Evolutionary conservation across 2,113 vertebrate genomes (phyloP).

Genomic region (Sigmodon hispidus): DNA sequence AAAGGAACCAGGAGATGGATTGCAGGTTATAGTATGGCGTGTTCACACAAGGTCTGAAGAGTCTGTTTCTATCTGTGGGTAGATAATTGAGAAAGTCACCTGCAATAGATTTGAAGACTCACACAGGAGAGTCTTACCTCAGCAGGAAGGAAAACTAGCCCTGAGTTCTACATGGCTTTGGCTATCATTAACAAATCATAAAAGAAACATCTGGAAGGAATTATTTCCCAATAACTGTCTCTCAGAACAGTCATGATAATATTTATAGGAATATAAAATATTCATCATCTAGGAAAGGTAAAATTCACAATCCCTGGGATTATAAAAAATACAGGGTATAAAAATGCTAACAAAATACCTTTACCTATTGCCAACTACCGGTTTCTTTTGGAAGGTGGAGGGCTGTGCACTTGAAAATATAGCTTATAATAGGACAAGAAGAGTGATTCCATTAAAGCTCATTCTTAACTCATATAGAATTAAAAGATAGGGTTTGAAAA

Average conservation of each 20-base stretch:
- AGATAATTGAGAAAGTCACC: neutral
- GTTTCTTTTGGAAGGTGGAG: neutral
- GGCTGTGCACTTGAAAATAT: neutral
- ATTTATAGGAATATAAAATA: slow-evolving; percentile 13
- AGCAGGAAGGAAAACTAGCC: neutral
- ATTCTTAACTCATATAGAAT: neutral
- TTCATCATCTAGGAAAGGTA: neutral
- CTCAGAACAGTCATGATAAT: neutral
- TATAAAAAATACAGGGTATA: neutral
- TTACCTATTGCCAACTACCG: neutral
- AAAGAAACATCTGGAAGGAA: neutral
- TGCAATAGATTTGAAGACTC: neutral
- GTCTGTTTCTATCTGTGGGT: neutral
- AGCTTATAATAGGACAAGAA: neutral
- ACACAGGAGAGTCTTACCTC: neutral
- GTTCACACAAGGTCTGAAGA: neutral
- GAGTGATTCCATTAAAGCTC: neutral
- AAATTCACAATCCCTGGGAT: neutral
- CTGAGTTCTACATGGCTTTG: neutral
- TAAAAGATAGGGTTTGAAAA: neutral
- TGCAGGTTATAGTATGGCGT: neutral
- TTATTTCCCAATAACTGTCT: neutral
- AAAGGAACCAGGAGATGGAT: neutral
- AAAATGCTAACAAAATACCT: neutral
- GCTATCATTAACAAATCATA: neutral